These are phyloP conservation scores for Prorops nasuta DNA, from an alignment of 1,140 invertebrate genomes.

Conservation along the genomic window DNA sequence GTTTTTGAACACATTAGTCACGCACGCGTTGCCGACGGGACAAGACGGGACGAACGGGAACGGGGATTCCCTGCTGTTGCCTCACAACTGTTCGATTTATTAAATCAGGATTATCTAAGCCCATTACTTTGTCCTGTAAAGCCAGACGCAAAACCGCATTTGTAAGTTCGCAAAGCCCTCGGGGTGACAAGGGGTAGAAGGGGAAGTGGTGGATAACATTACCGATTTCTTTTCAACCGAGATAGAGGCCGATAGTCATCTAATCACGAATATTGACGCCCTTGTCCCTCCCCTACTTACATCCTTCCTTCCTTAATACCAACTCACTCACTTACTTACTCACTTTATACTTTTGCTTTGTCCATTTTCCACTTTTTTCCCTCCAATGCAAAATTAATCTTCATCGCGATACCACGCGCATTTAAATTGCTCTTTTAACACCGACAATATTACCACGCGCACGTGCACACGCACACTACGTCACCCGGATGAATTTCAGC, in stretches of 20 bases:
- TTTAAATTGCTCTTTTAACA: too few relatives aligned
- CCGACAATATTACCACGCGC: too few relatives aligned
- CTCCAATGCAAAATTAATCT: too few relatives aligned
- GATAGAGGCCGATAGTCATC: conserved; percentile 12
- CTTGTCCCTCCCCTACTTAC: too few relatives aligned
- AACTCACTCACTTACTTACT: too few relatives aligned
- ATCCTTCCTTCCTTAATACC: too few relatives aligned
- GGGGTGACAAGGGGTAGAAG: neutral
- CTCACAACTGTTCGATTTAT: conserved; percentile 58
- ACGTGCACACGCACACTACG: too few relatives aligned
- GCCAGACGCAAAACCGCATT: conserved; percentile 51
- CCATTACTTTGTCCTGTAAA: conserved; percentile 50
- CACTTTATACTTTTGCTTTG: neutral
- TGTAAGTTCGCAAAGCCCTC: conserved; percentile 44
- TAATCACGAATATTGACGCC: too few relatives aligned
- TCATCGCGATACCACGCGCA: too few relatives aligned
- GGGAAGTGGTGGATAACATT: too few relatives aligned
- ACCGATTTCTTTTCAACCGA: too few relatives aligned
- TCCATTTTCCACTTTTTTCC: neutral
- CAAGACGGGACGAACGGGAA: conserved; percentile 10
- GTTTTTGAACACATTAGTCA: conserved; percentile 52
- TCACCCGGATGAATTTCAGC: too few relatives aligned
- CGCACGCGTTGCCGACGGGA: conserved; percentile 46
- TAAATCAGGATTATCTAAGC: conserved; percentile 59
- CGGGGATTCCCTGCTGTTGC: conserved; percentile 25